Percentiles rank a stretch among this genome's conserved stretches.
phyloP scores from a whole-genome alignment of 1,140 invertebrate genomes.

The Schmidtea mediterranea region DNA sequence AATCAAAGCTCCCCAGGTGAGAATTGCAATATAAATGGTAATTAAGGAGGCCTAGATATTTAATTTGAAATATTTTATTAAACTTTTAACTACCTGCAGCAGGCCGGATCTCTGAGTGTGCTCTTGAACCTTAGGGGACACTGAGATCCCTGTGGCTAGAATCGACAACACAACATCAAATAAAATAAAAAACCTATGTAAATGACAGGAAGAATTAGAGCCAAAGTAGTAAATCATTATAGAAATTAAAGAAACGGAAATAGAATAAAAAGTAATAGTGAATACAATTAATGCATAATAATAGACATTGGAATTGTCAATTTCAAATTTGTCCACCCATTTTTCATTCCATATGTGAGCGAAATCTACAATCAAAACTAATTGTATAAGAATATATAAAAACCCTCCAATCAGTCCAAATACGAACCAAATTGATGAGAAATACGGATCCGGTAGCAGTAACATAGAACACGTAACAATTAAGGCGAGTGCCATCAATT shows the following conservation, averaged over 20 bases:
- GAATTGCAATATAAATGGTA: conserved; percentile 64
- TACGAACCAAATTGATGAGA: conserved; percentile 64
- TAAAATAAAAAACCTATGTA: conserved; percentile 91
- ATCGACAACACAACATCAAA: conserved; percentile 75
- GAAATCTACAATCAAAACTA: conserved; percentile 86
- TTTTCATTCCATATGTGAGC: conserved; percentile 76
- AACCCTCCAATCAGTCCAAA: conserved; percentile 88
- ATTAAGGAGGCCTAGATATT: conserved; percentile 70
- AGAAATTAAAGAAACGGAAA: conserved; percentile 49
- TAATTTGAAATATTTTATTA: no score
- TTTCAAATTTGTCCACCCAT: conserved; percentile 74
- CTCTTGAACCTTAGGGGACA: conserved; percentile 48
- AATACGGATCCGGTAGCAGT: conserved; percentile 44
- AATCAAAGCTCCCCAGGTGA: conserved; percentile 88
- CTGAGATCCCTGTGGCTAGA: conserved; percentile 52
- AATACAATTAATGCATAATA: conserved; percentile 46
- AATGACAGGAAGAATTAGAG: conserved; percentile 43
- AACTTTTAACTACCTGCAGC: conserved; percentile 11
- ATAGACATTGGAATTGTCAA: conserved; percentile 62
- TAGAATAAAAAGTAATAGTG: conserved; percentile 50
- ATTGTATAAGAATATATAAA: conserved; percentile 78
- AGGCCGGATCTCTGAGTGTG: conserved; percentile 27
- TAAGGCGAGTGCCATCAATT: conserved; percentile 67
- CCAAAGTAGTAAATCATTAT: conserved; percentile 75
- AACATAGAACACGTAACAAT: conserved; percentile 81